phyloP scores from a whole-genome alignment of 2,797 vertebrate genomes.

The Propithecus perrieri region DNA sequence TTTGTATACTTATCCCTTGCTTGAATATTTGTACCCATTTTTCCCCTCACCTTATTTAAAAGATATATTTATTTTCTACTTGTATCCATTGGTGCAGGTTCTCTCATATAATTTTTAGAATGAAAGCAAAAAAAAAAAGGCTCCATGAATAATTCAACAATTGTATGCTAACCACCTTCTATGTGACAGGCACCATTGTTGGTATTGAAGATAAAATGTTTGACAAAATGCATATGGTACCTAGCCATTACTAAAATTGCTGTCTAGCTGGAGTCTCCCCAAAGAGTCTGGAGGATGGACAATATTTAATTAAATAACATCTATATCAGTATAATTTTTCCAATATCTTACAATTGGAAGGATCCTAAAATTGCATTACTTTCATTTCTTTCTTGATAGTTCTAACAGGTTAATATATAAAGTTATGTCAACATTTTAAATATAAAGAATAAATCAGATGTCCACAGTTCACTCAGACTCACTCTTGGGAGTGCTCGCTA shows the following conservation, averaged over 20 bases:
- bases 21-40: background rate
- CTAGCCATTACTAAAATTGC: background rate
- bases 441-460: background rate
- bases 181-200: background rate
- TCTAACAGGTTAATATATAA: background rate
- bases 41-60: background rate
- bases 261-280: background rate
- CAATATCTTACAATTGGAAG: background rate
- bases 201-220: background rate
- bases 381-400: background rate
- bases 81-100: background rate
- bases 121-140: background rate
- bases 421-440: constrained; percentile 22
- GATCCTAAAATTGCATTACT: background rate
- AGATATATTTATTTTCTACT: background rate
- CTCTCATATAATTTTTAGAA: background rate
- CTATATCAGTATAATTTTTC: background rate
- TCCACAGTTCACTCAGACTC: background rate
- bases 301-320: background rate
- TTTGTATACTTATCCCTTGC: background rate
- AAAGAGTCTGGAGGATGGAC: background rate
- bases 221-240: background rate
- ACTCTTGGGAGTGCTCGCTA: background rate
- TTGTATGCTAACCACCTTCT: background rate
- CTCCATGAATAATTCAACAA: background rate